Evolutionary conservation across 2,888 invertebrate species (phyloP).

Genomic region (Parelbella ahira): DNA sequence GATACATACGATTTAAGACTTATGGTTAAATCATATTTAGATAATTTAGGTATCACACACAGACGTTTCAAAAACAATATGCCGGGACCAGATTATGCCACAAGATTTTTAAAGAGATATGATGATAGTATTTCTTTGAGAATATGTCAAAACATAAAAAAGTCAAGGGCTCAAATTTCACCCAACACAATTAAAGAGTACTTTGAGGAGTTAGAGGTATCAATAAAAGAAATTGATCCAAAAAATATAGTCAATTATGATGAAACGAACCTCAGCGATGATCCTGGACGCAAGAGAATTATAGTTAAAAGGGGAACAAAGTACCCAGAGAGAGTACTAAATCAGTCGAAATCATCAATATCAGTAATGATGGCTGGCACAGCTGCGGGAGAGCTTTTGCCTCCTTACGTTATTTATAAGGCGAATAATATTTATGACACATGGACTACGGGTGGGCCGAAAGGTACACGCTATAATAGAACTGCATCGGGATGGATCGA

Average conservation of each 20-base stretch:
- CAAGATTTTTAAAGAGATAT: too few relatives aligned
- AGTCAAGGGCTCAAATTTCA: too few relatives aligned
- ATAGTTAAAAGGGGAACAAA: conserved; percentile 24
- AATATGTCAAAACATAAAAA: too few relatives aligned
- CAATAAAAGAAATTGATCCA: too few relatives aligned
- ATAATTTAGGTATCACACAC: too few relatives aligned
- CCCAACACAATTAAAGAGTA: too few relatives aligned
- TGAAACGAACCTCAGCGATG: conserved; percentile 26
- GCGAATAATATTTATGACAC: neutral
- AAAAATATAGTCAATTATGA: conserved; percentile 15
- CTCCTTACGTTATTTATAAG: neutral
- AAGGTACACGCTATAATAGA: conserved; percentile 1
- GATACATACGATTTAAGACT: too few relatives aligned
- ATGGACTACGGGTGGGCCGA: neutral
- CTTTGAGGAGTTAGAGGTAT: too few relatives aligned
- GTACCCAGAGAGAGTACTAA: conserved; percentile 26
- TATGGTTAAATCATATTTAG: too few relatives aligned
- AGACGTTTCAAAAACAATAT: too few relatives aligned
- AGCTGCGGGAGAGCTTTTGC: conserved; percentile 28
- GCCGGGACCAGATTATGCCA: too few relatives aligned
- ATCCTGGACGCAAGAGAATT: conserved; percentile 16
- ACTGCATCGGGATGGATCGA: conserved; percentile 4
- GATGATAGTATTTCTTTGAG: too few relatives aligned
- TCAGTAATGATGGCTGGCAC: conserved; percentile 46
- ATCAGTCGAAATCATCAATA: conserved; percentile 26